Percentiles rank a stretch among this genome's conserved stretches.
phyloP scores from a whole-genome alignment of 2,113 vertebrate genomes.

The Phylloscopus trochiloides region DNA sequence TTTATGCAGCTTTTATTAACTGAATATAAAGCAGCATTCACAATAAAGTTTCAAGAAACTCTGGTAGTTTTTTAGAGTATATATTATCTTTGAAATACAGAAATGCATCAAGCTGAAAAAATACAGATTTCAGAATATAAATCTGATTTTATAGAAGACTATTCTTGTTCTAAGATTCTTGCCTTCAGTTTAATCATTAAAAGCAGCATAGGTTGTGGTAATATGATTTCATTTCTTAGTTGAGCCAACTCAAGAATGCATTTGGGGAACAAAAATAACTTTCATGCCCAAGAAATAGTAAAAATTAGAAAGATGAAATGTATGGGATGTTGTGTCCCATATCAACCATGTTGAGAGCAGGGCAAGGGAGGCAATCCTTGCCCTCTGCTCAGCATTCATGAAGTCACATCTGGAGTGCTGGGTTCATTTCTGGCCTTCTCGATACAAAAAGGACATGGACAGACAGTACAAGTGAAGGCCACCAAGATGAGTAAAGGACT shows the following conservation, averaged over 20 bases:
- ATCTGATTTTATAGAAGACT: neutral
- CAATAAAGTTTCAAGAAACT: neutral
- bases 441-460: neutral
- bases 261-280: neutral
- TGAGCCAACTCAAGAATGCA: neutral
- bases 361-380: neutral
- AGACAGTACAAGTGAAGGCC: neutral
- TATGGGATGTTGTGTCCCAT: neutral
- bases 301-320: neutral
- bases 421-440: neutral
- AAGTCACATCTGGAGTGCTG: neutral
- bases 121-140: neutral
- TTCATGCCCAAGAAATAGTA: neutral
- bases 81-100: neutral
- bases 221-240: neutral
- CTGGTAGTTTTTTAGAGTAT: neutral
- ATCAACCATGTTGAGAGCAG: fast-evolving
- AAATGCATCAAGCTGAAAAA: neutral
- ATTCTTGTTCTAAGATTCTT: neutral
- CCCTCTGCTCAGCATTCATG: neutral
- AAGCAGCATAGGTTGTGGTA: neutral
- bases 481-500: neutral
- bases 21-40: neutral
- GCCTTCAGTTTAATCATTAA: neutral
- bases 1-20: neutral